These are phyloP conservation scores for Cyprinodon diabolis DNA, from an alignment of 2,797 vertebrate species.

Conservation along the genomic window DNA sequence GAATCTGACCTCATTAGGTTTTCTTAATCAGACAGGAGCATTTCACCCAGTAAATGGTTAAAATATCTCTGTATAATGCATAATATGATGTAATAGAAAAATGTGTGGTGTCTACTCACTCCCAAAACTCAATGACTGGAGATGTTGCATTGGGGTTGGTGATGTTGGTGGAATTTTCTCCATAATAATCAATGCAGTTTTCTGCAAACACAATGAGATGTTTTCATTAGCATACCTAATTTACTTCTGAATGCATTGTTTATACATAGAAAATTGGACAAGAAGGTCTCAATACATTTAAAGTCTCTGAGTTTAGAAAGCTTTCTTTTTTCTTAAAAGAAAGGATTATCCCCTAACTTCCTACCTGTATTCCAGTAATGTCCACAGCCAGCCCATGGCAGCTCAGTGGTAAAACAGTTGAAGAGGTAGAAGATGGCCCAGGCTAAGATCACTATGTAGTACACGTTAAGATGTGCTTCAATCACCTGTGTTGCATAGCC, in stretches of 20 bases:
- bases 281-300: not conserved
- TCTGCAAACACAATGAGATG: constrained; percentile 76
- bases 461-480: constrained; percentile 95
- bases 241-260: not conserved
- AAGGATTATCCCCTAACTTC: not conserved
- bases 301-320: not conserved
- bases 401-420: constrained; percentile 96
- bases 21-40: constrained; percentile 4
- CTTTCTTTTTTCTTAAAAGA: constrained; percentile 1
- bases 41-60: constrained; percentile 8
- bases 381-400: constrained; percentile 96
- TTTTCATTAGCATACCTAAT: not conserved
- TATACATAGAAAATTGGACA: not conserved
- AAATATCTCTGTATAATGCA: constrained; percentile 6
- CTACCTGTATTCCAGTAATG: constrained; percentile 99
- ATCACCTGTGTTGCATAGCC: constrained; percentile 99
- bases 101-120: constrained; percentile 86
- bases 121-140: constrained; percentile 99
- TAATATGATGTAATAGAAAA: constrained; percentile 9
- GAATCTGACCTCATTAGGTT: not conserved
- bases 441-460: constrained; percentile 96
- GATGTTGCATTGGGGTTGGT: constrained; percentile 92
- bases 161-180: constrained; percentile 92
- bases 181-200: constrained; percentile 94
- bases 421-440: constrained; percentile 99